These are phyloP conservation scores for Mesochorus sp. DNA, from an alignment of 2,888 invertebrate genomes.

Conservation along the genomic window DNA sequence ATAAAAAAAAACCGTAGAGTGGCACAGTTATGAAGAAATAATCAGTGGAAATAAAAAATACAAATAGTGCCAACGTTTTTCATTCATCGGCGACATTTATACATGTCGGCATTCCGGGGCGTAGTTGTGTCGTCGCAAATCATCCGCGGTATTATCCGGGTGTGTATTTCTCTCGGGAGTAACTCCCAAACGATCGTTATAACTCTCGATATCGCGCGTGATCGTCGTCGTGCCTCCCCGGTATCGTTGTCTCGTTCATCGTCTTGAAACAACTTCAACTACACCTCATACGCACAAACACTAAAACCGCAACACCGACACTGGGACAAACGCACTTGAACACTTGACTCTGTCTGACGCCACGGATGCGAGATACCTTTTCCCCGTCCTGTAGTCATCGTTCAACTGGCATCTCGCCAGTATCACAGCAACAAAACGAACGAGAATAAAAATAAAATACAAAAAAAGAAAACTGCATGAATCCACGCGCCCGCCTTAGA, in stretches of 20 bases:
- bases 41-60: too few relatives aligned
- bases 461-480: constrained; percentile 31
- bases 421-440: constrained; percentile 29
- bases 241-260: constrained; percentile 9
- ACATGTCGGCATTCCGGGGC: background rate
- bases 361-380: constrained; percentile 31
- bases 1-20: too few relatives aligned
- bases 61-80: too few relatives aligned
- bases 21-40: too few relatives aligned
- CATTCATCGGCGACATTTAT: background rate
- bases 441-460: background rate
- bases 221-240: constrained; percentile 28
- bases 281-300: background rate
- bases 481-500: constrained; percentile 50
- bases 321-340: background rate
- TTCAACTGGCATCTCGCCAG: constrained; percentile 51
- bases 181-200: constrained; percentile 51
- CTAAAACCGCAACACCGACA: background rate
- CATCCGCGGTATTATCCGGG: constrained; percentile 8
- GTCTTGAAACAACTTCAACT: background rate
- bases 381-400: background rate
- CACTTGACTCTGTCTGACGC: constrained; percentile 13
- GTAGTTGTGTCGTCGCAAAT: constrained; percentile 11
- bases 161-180: constrained; percentile 3
- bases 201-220: constrained; percentile 57